These are phyloP conservation scores for Buceros bicornis DNA, from an alignment of 2,797 vertebrate genomes.

Conservation along the genomic window DNA sequence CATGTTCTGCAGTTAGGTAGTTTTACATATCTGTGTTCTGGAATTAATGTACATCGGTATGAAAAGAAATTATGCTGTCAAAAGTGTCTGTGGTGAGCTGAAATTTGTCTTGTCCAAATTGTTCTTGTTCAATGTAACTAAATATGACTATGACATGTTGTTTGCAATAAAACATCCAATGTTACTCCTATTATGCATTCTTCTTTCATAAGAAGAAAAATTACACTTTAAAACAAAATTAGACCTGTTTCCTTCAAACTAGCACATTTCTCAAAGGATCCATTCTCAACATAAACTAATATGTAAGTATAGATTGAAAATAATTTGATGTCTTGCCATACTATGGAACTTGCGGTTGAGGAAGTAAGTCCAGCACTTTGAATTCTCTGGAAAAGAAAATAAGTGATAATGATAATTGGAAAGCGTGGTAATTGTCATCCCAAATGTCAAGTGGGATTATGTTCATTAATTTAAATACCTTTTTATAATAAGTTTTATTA, in stretches of 20 bases:
- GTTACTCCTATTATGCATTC: neutral
- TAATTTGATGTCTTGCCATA: neutral
- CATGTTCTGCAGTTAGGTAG: neutral
- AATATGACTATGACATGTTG: neutral
- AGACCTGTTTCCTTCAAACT: neutral
- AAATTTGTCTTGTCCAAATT: neutral
- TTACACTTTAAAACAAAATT: neutral
- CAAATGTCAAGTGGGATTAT: constrained; percentile 51
- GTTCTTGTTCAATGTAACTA: neutral
- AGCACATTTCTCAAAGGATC: neutral
- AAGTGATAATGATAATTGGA: constrained; percentile 32
- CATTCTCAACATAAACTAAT: neutral
- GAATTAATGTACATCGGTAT: neutral
- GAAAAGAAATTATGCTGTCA: neutral
- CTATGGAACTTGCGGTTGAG: neutral
- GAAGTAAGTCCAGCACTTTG: neutral
- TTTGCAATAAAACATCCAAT: neutral
- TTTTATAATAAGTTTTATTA: constrained; percentile 20
- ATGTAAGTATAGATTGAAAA: neutral
- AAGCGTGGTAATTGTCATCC: constrained; percentile 35
- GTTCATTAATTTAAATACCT: constrained; percentile 36
- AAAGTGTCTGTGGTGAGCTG: neutral
- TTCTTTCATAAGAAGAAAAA: neutral
- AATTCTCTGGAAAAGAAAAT: constrained; percentile 36
- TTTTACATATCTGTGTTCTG: neutral